Conservation (phyloP, 2,888 invertebrate species). For the Eupithecia tripunctaria region DNA sequence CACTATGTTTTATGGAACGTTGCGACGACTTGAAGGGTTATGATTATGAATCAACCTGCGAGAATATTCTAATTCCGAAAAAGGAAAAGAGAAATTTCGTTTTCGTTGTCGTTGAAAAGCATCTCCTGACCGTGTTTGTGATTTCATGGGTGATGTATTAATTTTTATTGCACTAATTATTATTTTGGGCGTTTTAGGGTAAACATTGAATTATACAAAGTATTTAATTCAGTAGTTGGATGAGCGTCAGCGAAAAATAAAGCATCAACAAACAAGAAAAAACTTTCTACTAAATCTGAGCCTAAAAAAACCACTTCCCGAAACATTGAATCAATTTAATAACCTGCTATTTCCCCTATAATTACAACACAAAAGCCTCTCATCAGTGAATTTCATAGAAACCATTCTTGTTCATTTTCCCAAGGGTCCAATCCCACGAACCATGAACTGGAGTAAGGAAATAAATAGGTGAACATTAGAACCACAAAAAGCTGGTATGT, state of each 20-base stretch:
- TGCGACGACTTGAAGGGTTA: background rate
- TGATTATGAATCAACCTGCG: background rate
- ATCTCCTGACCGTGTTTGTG: no score
- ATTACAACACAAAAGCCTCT: constrained; percentile 33
- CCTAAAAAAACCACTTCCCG: constrained; percentile 5
- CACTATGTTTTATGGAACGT: background rate
- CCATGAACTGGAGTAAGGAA: constrained; percentile 27
- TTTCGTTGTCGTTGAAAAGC: no score
- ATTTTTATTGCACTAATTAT: no score
- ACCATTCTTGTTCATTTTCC: constrained; percentile 35
- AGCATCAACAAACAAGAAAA: background rate
- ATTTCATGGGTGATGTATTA: no score
- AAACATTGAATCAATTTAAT: constrained; percentile 31
- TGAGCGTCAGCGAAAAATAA: no score
- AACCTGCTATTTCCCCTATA: constrained; percentile 19
- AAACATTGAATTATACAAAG: no score
- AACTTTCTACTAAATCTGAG: background rate
- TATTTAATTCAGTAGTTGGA: no score
- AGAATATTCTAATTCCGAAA: background rate
- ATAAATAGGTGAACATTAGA: constrained; percentile 7
- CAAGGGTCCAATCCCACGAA: constrained; percentile 38
- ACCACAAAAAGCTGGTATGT: constrained; percentile 17
- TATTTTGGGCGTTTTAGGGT: no score
- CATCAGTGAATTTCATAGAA: constrained; percentile 36
- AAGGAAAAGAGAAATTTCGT: no score